Evolutionary conservation across 2,888 invertebrate genomes (phyloP).

Genomic region (Lacanobia wlatinum): DNA sequence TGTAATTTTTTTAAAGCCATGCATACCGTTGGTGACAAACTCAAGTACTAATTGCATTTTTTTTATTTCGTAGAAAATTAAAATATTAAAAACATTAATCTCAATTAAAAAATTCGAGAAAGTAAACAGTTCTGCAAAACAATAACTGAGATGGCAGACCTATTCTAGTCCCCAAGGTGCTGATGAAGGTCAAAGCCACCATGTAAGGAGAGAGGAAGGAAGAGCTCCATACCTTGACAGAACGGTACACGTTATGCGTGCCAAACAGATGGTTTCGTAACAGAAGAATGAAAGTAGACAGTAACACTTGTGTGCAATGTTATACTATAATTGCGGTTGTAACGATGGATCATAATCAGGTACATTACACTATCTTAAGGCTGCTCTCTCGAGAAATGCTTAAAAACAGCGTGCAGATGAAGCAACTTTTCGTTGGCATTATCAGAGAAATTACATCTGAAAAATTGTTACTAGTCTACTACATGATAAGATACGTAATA

Average conservation of each 20-base stretch:
- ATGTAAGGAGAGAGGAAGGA: constrained; percentile 58
- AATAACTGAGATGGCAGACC: neutral
- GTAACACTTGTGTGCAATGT: neutral
- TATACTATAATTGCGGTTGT: neutral
- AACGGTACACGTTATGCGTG: constrained; percentile 35
- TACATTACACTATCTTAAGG: too few species aligned
- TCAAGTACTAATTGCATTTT: neutral
- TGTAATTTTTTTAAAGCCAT: constrained; percentile 2
- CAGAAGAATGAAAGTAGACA: constrained; percentile 18
- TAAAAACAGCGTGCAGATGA: too few species aligned
- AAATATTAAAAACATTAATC: neutral
- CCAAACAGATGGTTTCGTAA: constrained; percentile 30
- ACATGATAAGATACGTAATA: too few species aligned
- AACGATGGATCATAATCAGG: constrained; percentile 15
- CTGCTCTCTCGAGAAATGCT: too few species aligned
- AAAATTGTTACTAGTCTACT: too few species aligned
- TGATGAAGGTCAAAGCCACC: constrained; percentile 24
- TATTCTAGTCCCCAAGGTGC: neutral
- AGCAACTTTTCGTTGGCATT: too few species aligned
- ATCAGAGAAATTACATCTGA: too few species aligned
- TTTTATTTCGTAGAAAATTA: neutral
- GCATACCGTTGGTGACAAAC: neutral
- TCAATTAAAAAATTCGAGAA: neutral
- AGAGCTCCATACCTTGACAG: constrained; percentile 41
- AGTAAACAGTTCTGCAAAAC: neutral